A percentile compares a stretch with the other conserved stretches of the same genome.
Evolutionary conservation across 2,888 invertebrate genomes (phyloP).

Genomic region (Heterodera filipjevi): DNA sequence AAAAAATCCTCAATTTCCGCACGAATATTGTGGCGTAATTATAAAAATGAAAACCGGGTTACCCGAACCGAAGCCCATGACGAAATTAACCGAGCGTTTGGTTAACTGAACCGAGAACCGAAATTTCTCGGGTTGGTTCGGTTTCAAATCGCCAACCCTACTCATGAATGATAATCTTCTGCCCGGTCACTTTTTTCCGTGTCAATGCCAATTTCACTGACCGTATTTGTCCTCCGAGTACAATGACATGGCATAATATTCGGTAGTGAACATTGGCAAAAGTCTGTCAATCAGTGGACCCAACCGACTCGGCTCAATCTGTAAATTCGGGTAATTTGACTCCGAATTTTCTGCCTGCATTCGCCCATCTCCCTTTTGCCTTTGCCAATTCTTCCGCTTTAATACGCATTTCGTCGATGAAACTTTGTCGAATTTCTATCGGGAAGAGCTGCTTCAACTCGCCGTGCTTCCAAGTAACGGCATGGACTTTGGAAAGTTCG

Average conservation of each 20-base stretch:
- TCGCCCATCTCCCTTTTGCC: background rate
- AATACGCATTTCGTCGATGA: background rate
- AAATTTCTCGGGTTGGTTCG: too few relatives aligned
- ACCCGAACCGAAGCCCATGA: too few relatives aligned
- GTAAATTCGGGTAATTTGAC: background rate
- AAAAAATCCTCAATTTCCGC: too few relatives aligned
- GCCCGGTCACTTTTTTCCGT: too few relatives aligned
- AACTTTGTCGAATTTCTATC: background rate
- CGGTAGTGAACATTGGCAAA: background rate
- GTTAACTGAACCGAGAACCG: too few relatives aligned
- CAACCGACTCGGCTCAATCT: constrained; percentile 1
- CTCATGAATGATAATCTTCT: too few relatives aligned
- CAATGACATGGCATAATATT: background rate
- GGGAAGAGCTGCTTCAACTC: constrained; percentile 30
- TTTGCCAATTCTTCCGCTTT: background rate
- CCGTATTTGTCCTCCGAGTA: constrained; percentile 3
- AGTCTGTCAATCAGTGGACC: background rate
- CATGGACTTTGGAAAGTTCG: constrained; percentile 43
- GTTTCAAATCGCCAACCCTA: too few relatives aligned
- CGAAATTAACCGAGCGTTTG: too few relatives aligned
- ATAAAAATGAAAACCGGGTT: too few relatives aligned
- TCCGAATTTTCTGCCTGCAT: background rate
- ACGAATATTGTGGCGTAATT: too few relatives aligned
- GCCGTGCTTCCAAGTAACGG: constrained; percentile 41
- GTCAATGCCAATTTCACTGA: background rate